phyloP scores from a whole-genome alignment of 2,113 vertebrate species.

The Petroica traversi region DNA sequence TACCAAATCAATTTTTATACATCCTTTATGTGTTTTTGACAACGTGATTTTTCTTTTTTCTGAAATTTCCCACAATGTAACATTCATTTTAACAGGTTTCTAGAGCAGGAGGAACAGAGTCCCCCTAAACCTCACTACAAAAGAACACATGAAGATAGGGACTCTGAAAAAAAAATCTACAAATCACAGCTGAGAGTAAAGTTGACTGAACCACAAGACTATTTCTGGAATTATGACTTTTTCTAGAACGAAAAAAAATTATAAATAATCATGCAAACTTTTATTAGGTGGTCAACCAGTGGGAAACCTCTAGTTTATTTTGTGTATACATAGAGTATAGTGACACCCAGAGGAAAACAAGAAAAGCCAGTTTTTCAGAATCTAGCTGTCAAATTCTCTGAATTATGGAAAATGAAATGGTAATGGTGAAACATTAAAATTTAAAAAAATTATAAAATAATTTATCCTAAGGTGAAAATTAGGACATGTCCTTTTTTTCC shows the following conservation, averaged over 20 bases:
- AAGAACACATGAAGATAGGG: background rate
- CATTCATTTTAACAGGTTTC: background rate
- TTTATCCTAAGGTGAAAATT: background rate
- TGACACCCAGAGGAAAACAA: background rate
- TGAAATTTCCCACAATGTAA: background rate
- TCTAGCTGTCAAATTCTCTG: background rate
- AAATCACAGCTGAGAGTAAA: background rate
- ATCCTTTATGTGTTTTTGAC: background rate
- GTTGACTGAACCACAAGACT: fast-evolving
- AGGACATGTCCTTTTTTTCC: background rate
- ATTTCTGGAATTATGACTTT: background rate
- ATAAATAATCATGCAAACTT: background rate
- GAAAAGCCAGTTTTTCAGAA: background rate
- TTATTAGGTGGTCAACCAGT: background rate
- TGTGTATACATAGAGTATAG: background rate
- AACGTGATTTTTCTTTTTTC: background rate
- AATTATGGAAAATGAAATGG: background rate
- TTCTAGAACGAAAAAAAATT: background rate
- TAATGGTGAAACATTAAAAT: background rate
- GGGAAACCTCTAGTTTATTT: background rate
- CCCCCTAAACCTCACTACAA: background rate
- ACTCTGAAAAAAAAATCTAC: background rate
- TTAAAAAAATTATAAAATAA: background rate
- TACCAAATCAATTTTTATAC: background rate
- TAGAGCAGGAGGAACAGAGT: background rate